These are phyloP conservation scores for Synanthedon formicaeformis DNA, from an alignment of 2,888 invertebrate species.

Conservation along the genomic window DNA sequence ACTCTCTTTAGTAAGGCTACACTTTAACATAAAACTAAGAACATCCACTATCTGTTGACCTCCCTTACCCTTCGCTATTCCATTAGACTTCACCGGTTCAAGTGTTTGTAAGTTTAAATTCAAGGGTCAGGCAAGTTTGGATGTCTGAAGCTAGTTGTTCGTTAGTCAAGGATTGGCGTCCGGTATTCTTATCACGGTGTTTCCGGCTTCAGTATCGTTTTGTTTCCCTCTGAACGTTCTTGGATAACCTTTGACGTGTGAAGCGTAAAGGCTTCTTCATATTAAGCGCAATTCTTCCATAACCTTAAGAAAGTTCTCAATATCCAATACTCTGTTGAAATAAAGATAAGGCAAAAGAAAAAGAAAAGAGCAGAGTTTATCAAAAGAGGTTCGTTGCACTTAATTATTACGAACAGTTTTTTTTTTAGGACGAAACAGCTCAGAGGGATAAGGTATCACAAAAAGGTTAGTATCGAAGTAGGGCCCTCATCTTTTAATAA, in stretches of 20 bases:
- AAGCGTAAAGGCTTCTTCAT: slow-evolving; percentile 2
- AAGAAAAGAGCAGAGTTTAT: no score
- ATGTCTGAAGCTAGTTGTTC: slow-evolving; percentile 41
- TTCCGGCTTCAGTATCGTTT: slow-evolving; percentile 43
- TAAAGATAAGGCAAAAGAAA: no score
- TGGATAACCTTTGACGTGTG: slow-evolving; percentile 20
- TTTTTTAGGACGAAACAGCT: no score
- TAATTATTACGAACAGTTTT: no score
- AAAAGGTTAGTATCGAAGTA: no score
- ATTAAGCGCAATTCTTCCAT: no score
- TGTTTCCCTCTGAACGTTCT: slow-evolving; percentile 46
- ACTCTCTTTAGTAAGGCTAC: slow-evolving; percentile 22
- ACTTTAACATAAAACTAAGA: slow-evolving; percentile 8
- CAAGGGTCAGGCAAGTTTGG: slow-evolving; percentile 24
- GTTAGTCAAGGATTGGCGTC: slow-evolving; percentile 47
- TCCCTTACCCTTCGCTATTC: slow-evolving; percentile 8
- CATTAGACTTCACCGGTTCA: neutral
- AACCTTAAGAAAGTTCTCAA: no score
- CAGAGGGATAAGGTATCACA: no score
- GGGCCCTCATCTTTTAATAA: no score
- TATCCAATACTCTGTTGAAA: no score
- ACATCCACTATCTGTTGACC: slow-evolving; percentile 18
- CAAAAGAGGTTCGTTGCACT: no score
- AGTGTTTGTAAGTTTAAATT: neutral
- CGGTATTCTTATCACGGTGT: slow-evolving; percentile 52